Evolutionary conservation across 2,888 invertebrate species (phyloP).

Genomic region (Perdita meconis): DNA sequence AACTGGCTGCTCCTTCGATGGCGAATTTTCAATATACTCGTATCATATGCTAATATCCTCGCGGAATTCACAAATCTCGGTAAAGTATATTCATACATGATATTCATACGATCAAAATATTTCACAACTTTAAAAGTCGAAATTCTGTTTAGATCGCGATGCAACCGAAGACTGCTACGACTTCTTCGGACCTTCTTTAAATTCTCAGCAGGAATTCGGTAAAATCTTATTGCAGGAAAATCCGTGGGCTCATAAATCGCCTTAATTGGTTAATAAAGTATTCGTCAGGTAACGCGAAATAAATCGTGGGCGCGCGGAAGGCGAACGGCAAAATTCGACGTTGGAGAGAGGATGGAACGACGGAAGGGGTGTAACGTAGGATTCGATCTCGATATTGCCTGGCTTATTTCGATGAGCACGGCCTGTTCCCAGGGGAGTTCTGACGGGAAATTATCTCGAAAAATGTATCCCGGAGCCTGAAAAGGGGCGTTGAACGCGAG

Average conservation of each 20-base stretch:
- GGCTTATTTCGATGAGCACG: conserved; percentile 65
- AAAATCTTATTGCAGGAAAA: conserved; percentile 42
- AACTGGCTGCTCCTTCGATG: background rate
- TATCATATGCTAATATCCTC: background rate
- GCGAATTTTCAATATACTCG: too few species aligned
- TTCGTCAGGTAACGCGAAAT: conserved; percentile 54
- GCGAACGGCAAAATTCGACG: conserved; percentile 32
- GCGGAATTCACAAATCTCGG: background rate
- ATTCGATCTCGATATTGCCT: conserved; percentile 64
- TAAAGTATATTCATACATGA: background rate
- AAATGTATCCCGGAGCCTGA: conserved; percentile 68
- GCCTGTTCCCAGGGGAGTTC: conserved; percentile 66
- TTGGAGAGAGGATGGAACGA: conserved; percentile 24
- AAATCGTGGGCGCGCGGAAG: conserved; percentile 48
- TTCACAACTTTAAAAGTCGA: conserved; percentile 38
- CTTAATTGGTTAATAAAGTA: conserved; percentile 72
- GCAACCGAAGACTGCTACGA: background rate
- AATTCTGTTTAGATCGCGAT: conserved; percentile 32
- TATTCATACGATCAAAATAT: conserved; percentile 17
- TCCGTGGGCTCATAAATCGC: conserved; percentile 57
- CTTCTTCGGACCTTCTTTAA: conserved; percentile 13
- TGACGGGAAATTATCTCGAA: conserved; percentile 77
- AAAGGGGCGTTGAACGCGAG: conserved; percentile 43
- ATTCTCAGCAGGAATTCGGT: conserved; percentile 27
- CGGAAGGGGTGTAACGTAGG: conserved; percentile 34